A percentile compares a stretch with the other conserved stretches of the same genome.
Evolutionary conservation across 2,888 invertebrate genomes (phyloP).

Genomic region (Plagodis pulveraria): DNA sequence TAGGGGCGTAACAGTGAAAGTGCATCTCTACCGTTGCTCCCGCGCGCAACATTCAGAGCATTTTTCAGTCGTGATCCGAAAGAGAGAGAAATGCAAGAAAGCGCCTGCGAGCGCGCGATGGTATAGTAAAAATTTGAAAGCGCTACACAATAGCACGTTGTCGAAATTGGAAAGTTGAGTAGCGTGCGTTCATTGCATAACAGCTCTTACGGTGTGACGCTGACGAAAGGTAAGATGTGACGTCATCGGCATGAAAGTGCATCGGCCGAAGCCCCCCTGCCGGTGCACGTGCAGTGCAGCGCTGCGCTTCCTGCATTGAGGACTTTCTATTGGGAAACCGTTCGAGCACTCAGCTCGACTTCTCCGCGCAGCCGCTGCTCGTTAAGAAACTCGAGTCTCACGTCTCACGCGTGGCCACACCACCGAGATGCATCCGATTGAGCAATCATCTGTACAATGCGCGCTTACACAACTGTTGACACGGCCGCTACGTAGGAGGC

Average conservation of each 20-base stretch:
- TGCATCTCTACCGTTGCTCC: slow-evolving; percentile 69
- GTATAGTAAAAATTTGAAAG: slow-evolving; percentile 83
- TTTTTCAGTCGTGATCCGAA: slow-evolving; percentile 77
- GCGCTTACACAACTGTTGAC: slow-evolving; percentile 69
- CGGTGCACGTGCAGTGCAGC: slow-evolving; percentile 58
- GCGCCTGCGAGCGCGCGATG: slow-evolving; percentile 73
- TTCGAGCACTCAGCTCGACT: slow-evolving; percentile 59
- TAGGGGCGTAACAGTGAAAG: slow-evolving; percentile 74
- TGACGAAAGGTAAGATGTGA: slow-evolving; percentile 80
- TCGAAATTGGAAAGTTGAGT: slow-evolving; percentile 85
- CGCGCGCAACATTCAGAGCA: slow-evolving; percentile 72
- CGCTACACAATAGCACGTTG: slow-evolving; percentile 84
- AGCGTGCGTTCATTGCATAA: slow-evolving; percentile 80
- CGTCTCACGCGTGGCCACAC: slow-evolving; percentile 70
- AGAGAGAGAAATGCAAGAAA: slow-evolving; percentile 80
- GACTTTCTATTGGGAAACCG: slow-evolving; percentile 83
- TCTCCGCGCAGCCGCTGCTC: slow-evolving; percentile 48
- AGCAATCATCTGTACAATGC: slow-evolving; percentile 68
- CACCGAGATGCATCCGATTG: slow-evolving; percentile 78
- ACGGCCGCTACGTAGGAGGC: slow-evolving; percentile 42
- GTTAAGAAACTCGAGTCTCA: slow-evolving; percentile 79
- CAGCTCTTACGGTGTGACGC: slow-evolving; percentile 80
- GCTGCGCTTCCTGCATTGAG: slow-evolving; percentile 76
- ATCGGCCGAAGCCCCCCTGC: slow-evolving; percentile 76
- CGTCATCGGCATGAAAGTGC: slow-evolving; percentile 82